A percentile compares a stretch with the other conserved stretches of the same genome.
phyloP scores from a whole-genome alignment of 2,888 invertebrate species.

The Caenorhabditis wallacei region DNA sequence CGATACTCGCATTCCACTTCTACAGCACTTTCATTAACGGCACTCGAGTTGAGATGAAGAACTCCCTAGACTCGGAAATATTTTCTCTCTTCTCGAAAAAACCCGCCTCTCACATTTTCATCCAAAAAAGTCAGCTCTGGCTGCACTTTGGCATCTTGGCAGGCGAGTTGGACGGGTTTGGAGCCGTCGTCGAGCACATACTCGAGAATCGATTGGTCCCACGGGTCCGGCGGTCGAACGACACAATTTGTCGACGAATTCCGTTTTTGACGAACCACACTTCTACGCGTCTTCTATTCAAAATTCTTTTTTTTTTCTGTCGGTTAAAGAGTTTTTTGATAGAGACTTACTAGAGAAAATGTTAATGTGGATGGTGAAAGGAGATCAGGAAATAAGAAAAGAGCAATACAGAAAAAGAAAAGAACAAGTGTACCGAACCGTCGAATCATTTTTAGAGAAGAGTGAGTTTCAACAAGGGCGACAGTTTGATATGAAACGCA shows the following conservation, averaged over 20 bases:
- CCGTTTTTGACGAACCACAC: conserved; percentile 36
- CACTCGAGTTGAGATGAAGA: conserved; percentile 66
- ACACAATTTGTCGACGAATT: conserved; percentile 64
- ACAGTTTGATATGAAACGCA: conserved; percentile 26
- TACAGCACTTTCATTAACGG: conserved; percentile 50
- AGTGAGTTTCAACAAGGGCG: conserved; percentile 6
- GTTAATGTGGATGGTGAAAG: conserved; percentile 13
- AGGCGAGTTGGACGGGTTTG: conserved; percentile 62
- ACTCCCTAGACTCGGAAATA: conserved; percentile 58
- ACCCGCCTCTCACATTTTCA: conserved; percentile 47
- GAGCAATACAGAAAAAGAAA: conserved; percentile 11
- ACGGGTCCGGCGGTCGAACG: conserved; percentile 77
- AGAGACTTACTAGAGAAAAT: conserved; percentile 18
- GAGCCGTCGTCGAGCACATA: conserved; percentile 70
- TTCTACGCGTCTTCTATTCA: conserved; percentile 39
- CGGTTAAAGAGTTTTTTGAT: not conserved
- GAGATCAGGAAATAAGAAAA: conserved; percentile 43
- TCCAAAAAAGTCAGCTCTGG: conserved; percentile 73
- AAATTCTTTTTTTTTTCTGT: conserved; percentile 1
- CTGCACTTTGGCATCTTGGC: conserved; percentile 73
- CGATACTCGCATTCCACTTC: conserved; percentile 72
- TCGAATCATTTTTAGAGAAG: conserved; percentile 22
- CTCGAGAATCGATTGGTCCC: conserved; percentile 75
- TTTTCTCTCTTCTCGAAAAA: conserved; percentile 2
- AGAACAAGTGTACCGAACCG: conserved; percentile 31